Evolutionary conservation across 2,888 invertebrate species (phyloP), one percentile per base, ranked within the genome.

Genomic region (Agrypnus murinus): DNA sequence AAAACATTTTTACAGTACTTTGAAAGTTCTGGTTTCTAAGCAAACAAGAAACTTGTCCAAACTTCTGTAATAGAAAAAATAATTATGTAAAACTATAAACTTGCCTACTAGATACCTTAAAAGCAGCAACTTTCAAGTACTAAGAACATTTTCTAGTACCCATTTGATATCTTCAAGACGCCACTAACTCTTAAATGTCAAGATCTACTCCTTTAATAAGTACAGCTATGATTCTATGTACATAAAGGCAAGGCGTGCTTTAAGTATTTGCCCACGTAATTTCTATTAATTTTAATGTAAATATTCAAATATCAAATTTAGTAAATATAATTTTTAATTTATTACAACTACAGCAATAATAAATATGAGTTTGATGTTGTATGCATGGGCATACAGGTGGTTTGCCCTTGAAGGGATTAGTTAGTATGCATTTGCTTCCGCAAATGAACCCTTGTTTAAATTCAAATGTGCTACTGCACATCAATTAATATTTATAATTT

Each of bases 191-290:
- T 58, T 17, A 58, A 25, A 43, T 40, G 58, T 58, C 38, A 25
- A 38, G 58, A 58, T 58, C 40, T 43, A 58, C 58, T 58, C 58
- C 25, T 25, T 25, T 58, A 43, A 58, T 19, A 43, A 58, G 40
- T 36, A 58, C 19, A 40, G 58, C 58, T 58, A 58, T 58, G 58
- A 58, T 58, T 58, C 58, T 58, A 10, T 58, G 58, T 43, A 58
- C 58, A 58, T 43, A 58, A 58, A 58, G 58, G 58, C 9, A 43
- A 38, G 31, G 40, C 40, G 58, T 25, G 5, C 5, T 25, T 12
- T 15, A 40, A 58, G 58, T 43, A 36, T 43, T 58, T 43, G 19
- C 58, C 58, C 40, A 58, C 58, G 58, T 40, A 58, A 19, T 43
- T 38, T 40, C 43, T 40, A 58, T 58, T 58, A 58, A 58, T 58